Conservation (phyloP, 2,888 invertebrate genomes). For the Acrobasis suavella region DNA sequence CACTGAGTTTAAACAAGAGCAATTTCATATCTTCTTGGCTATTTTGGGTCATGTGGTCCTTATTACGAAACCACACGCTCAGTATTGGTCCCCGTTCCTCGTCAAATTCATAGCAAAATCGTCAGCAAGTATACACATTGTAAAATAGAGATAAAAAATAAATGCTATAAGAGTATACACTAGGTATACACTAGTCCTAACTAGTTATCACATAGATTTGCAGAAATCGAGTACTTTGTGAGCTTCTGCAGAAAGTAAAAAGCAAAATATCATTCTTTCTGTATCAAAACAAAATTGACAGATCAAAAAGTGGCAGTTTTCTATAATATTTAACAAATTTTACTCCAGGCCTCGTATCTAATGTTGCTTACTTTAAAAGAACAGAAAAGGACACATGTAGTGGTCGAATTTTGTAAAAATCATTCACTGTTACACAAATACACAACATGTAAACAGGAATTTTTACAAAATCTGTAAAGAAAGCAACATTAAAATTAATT, state of each 20-base stretch:
- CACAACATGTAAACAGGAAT: not conserved
- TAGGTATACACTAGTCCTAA: conserved; percentile 28
- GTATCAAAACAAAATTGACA: conserved; percentile 12
- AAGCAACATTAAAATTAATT: not conserved
- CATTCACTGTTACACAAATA: too few relatives aligned
- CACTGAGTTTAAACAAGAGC: too few relatives aligned
- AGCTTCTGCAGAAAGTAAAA: not conserved
- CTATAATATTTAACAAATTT: not conserved
- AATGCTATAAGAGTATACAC: conserved; percentile 35
- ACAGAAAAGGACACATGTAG: not conserved
- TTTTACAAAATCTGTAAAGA: not conserved
- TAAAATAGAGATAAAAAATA: conserved; percentile 35
- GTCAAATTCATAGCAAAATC: conserved; percentile 32
- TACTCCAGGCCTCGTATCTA: not conserved
- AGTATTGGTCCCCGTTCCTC: conserved; percentile 4
- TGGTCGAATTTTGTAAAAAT: too few relatives aligned
- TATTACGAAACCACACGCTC: not conserved
- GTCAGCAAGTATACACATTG: conserved; percentile 34
- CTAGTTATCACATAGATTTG: conserved; percentile 16
- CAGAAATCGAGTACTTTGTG: not conserved
- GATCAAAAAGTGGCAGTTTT: not conserved
- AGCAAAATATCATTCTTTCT: not conserved
- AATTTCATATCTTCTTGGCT: too few relatives aligned
- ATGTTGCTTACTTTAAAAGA: not conserved
- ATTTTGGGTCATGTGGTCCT: too few relatives aligned